phyloP scores from a whole-genome alignment of 2,113 vertebrate genomes.

The Chaenogobius annularis region DNA sequence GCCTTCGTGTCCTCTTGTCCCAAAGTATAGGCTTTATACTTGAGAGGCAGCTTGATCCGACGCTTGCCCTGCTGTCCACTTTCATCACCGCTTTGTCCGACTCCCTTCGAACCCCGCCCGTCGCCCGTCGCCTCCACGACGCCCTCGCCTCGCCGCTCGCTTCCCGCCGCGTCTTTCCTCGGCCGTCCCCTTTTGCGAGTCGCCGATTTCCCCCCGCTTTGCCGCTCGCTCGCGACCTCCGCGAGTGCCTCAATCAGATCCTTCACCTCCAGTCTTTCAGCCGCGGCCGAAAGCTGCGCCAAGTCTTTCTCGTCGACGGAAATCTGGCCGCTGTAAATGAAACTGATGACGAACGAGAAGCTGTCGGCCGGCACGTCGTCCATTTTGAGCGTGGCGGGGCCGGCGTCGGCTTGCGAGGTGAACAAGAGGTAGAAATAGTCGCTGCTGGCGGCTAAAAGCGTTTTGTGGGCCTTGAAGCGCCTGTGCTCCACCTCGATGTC shows the following conservation, averaged over 20 bases:
- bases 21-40: slow-evolving; percentile 87
- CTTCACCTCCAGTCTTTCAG: slow-evolving; percentile 85
- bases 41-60: slow-evolving; percentile 83
- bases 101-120: slow-evolving; percentile 32
- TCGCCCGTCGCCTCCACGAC: slow-evolving; percentile 31
- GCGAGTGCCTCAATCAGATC: slow-evolving; percentile 84
- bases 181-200: slow-evolving; percentile 89
- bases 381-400: slow-evolving; percentile 81
- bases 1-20: slow-evolving; percentile 74
- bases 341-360: slow-evolving; percentile 86
- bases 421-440: slow-evolving; percentile 94
- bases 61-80: slow-evolving; percentile 83
- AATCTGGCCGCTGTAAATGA: slow-evolving; percentile 90
- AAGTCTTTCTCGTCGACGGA: slow-evolving; percentile 78
- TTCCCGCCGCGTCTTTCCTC: slow-evolving; percentile 68
- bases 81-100: slow-evolving; percentile 73
- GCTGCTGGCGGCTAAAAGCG: slow-evolving; percentile 93
- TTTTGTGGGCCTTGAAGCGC: slow-evolving; percentile 92
- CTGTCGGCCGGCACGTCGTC: slow-evolving; percentile 85
- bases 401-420: slow-evolving; percentile 79
- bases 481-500: slow-evolving; percentile 90
- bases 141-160: background rate
- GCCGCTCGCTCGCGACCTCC: slow-evolving; percentile 52
- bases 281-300: slow-evolving; percentile 86
- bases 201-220: background rate